A percentile compares a stretch with the other conserved stretches of the same genome.
These are phyloP conservation scores for Nudaria mundana DNA, from an alignment of 2,888 invertebrate genomes.

Conservation along the genomic window DNA sequence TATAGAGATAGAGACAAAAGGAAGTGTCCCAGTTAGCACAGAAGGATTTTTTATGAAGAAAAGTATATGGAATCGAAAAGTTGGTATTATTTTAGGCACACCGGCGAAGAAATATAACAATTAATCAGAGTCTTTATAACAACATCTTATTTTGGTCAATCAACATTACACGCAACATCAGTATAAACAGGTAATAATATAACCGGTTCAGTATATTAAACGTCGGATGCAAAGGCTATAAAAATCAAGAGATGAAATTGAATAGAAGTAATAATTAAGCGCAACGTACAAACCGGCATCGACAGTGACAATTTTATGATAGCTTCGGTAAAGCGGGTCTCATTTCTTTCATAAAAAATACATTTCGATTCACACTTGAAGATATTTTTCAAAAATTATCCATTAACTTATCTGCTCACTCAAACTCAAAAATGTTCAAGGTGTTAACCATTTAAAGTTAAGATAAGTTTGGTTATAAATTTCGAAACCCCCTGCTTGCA, in stretches of 20 bases:
- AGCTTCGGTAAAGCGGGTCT: conserved; percentile 23
- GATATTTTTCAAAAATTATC: conserved; percentile 35
- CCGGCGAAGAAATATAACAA: too few relatives aligned
- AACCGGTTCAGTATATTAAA: conserved; percentile 14
- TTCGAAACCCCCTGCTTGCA: conserved; percentile 16
- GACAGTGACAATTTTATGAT: conserved; percentile 20
- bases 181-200: too few relatives aligned
- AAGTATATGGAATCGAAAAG: too few relatives aligned
- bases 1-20: too few relatives aligned
- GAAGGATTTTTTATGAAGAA: too few relatives aligned
- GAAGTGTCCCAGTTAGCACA: too few relatives aligned
- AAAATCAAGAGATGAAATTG: conserved; percentile 13
- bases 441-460: conserved; percentile 41
- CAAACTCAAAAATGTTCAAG: conserved; percentile 40
- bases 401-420: conserved; percentile 44
- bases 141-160: too few relatives aligned
- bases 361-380: conserved; percentile 36
- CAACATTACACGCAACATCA: too few relatives aligned
- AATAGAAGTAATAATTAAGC: conserved; percentile 24
- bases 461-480: conserved; percentile 36
- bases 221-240: conserved; percentile 15
- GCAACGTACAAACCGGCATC: conserved; percentile 21
- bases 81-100: too few relatives aligned
- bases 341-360: conserved; percentile 23
- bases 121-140: too few relatives aligned